A percentile compares a stretch with the other conserved stretches of the same genome.
phyloP scores from a whole-genome alignment of 2,888 invertebrate species.

The Cremastobaeus sp. region DNA sequence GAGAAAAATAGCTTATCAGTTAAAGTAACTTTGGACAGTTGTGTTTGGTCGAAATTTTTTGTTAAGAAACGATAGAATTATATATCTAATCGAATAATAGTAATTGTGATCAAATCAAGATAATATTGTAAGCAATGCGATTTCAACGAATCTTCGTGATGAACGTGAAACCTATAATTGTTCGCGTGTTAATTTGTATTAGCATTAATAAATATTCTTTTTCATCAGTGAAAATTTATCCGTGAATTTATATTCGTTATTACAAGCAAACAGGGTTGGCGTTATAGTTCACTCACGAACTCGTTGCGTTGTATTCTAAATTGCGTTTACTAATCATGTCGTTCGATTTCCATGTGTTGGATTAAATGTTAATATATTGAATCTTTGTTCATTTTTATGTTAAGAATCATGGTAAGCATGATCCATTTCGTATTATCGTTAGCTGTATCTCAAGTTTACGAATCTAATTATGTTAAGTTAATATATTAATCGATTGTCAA shows the following conservation, averaged over 20 bases:
- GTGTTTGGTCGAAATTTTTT: too few species aligned
- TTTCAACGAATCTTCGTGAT: conserved; percentile 15
- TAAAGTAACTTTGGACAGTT: too few species aligned
- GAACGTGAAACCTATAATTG: conserved; percentile 22
- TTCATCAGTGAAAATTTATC: too few species aligned
- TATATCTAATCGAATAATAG: too few species aligned
- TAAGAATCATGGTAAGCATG: too few species aligned
- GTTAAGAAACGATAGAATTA: too few species aligned
- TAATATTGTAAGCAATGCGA: conserved; percentile 6
- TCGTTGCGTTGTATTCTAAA: conserved; percentile 3
- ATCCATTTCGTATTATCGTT: too few species aligned
- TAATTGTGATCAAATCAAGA: too few species aligned
- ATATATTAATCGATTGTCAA: conserved; percentile 16
- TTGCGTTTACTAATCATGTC: conserved; percentile 4
- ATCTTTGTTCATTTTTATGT: too few species aligned
- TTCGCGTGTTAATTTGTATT: conserved; percentile 27
- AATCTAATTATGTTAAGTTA: conserved; percentile 15
- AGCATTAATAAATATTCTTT: conserved; percentile 4
- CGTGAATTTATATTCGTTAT: conserved; percentile 3
- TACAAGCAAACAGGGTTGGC: conserved; percentile 28
- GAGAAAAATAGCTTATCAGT: too few species aligned
- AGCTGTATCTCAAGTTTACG: too few species aligned
- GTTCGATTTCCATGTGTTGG: not conserved
- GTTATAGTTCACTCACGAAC: conserved; percentile 3
- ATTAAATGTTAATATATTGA: not conserved